phyloP scores from a whole-genome alignment of 1,140 invertebrate genomes.

The Pararge aegeria region DNA sequence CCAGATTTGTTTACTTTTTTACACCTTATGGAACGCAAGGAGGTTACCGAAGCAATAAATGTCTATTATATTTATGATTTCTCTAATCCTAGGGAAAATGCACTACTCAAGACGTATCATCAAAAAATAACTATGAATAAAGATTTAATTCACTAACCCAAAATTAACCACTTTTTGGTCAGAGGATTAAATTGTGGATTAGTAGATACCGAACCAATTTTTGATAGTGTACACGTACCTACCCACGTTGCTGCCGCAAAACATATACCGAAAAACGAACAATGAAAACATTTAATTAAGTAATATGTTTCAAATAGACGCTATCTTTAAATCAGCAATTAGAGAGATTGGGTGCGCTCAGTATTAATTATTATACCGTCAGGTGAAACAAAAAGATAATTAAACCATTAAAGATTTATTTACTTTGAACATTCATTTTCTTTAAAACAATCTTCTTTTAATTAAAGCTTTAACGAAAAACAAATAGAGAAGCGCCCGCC shows the following conservation, averaged over 20 bases:
- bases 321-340: slow-evolving; percentile 25
- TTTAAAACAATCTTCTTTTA: slow-evolving; percentile 76
- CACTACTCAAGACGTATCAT: too few relatives aligned
- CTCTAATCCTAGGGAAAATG: too few relatives aligned
- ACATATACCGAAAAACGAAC: not conserved
- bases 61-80: too few relatives aligned
- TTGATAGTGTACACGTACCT: too few relatives aligned
- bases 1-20: too few relatives aligned
- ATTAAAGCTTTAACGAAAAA: slow-evolving; percentile 75
- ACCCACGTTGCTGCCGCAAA: not conserved
- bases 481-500: slow-evolving; percentile 58
- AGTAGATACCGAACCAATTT: too few relatives aligned
- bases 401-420: slow-evolving; percentile 75
- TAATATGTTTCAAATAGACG: slow-evolving; percentile 18
- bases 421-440: slow-evolving; percentile 74
- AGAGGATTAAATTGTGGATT: too few relatives aligned
- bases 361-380: slow-evolving; percentile 37
- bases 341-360: slow-evolving; percentile 19
- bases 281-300: slow-evolving; percentile 7
- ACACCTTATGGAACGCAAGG: too few relatives aligned
- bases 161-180: too few relatives aligned
- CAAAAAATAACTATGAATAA: too few relatives aligned
- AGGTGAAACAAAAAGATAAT: slow-evolving; percentile 73
- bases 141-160: too few relatives aligned
- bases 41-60: too few relatives aligned